Evolutionary conservation across 2,888 invertebrate species (phyloP), one percentile per base, ranked within the genome.

Genomic region (Hemaris fuciformis): DNA sequence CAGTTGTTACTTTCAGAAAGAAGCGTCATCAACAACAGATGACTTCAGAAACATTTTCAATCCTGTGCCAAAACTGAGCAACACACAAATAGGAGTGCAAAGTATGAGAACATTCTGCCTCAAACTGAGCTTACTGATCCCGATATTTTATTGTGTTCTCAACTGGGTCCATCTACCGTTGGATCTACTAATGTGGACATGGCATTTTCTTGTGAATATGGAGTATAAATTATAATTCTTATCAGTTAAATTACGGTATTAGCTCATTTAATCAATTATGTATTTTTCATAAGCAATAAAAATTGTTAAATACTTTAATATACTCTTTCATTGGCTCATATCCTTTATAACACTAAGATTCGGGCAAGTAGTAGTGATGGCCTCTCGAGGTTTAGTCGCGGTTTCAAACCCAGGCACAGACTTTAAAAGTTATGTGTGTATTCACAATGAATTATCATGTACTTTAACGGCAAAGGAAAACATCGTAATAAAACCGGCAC

Each of bases 1-100:
- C 15, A 15, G n/a, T 18, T 45, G 34, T 60, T 41, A 48, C 59
- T 56, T 43, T 70, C 74, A 83, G 79, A 76, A 68, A 65, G 73
- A 73, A 60, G 64, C 73, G 31, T 60, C 57, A 3, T 59, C 68
- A 27, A 74, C 77, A 15, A 75, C 73, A 0, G 72, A 73, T 61
- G 83, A 80, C 18, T 83, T 83, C 57, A 72, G 81, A 23, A 78
- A 75, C 62, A 75, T 69, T 3, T 82, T 83, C 62, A 73, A 74
- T 41, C 64, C 66, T 8, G 43, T 74, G 25, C 62, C 70, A 10
- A 65, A 69, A 7, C 65, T 57, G 63, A 0, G 64, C 72, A 56
- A 18, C 67, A 0, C 66, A 72, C 4, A 62, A 66, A 0, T 60
- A 57, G 3, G 20, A 53, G 41, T 56, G 59, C 62, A 64, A 66